Conservation (phyloP, 2,113 vertebrate genomes). For the Crotalus horridus region DNA sequence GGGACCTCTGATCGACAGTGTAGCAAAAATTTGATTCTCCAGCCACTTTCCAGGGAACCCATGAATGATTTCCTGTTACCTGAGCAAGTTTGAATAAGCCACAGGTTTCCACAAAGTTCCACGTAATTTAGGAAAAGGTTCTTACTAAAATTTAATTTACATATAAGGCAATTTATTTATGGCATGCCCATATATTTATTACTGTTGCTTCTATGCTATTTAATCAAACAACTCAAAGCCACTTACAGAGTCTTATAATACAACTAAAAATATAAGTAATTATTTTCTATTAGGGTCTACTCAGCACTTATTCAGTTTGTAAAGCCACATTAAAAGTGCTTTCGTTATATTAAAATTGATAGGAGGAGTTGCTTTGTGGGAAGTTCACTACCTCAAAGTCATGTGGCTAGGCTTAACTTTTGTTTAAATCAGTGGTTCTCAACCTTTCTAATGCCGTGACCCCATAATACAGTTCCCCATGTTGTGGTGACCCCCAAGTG, state of each 20-base stretch:
- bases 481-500: too few species aligned
- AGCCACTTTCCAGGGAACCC: neutral
- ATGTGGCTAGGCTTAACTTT: neutral
- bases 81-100: neutral
- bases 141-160: neutral
- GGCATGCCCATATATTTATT: neutral
- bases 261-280: neutral
- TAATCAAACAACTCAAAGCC: neutral
- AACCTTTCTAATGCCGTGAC: too few species aligned
- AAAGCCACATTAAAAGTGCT: neutral
- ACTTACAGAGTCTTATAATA: neutral
- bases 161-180: neutral
- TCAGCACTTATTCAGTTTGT: neutral
- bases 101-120: fast-evolving
- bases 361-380: neutral
- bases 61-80: neutral
- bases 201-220: neutral
- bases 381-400: neutral
- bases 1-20: neutral
- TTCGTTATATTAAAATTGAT: neutral
- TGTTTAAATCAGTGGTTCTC: too few species aligned
- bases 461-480: too few species aligned
- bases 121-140: too few species aligned
- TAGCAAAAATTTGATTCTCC: neutral
- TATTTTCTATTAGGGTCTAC: neutral